Evolutionary conservation across 2,888 invertebrate genomes (phyloP).

Genomic region (Microchrysa polita): DNA sequence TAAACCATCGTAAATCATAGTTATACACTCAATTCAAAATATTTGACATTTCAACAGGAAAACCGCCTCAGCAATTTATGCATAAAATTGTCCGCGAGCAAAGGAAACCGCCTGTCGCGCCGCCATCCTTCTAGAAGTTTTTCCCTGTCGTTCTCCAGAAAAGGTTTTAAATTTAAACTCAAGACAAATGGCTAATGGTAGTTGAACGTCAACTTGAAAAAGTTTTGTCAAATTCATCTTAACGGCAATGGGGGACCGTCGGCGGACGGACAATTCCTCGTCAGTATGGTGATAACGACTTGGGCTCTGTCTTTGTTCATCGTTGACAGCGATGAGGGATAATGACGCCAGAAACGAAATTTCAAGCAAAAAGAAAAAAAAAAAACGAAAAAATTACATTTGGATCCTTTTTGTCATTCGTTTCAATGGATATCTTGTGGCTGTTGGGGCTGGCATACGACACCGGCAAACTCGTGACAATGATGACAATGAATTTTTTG

Average conservation of each 20-base stretch:
- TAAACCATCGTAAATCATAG: no score
- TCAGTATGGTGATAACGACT: neutral
- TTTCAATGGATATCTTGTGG: conserved; percentile 17
- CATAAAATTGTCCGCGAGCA: no score
- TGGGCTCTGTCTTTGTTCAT: neutral
- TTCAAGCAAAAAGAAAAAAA: neutral
- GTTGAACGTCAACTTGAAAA: neutral
- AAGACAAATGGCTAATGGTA: conserved; percentile 5
- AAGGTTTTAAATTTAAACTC: neutral
- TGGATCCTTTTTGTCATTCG: neutral
- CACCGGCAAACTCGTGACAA: neutral
- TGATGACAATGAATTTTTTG: conserved; percentile 18
- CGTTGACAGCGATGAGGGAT: neutral
- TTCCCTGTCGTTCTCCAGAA: neutral
- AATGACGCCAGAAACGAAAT: neutral
- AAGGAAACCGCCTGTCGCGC: no score
- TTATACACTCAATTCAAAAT: no score
- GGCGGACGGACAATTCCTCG: neutral
- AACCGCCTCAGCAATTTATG: no score
- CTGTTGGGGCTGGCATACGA: no score
- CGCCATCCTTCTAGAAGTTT: no score
- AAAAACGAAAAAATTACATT: neutral
- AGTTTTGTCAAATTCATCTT: neutral
- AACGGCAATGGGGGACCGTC: neutral
- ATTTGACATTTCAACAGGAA: no score